Percentiles rank a stretch among this genome's conserved stretches.
Evolutionary conservation across 2,797 vertebrate genomes (phyloP).

Genomic region (Poecile montanus): DNA sequence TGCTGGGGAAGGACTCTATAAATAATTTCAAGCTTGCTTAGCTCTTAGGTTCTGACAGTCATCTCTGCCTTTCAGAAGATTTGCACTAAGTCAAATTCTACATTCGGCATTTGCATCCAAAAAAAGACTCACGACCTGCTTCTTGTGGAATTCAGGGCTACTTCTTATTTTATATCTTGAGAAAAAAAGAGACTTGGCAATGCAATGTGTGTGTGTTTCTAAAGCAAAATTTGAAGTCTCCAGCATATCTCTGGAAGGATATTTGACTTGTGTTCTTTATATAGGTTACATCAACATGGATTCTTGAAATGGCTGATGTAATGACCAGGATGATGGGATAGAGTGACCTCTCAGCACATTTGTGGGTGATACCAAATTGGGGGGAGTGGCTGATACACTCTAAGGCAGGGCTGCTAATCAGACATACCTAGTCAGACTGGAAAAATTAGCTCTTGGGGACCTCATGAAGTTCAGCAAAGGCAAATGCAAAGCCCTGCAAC

Average conservation of each 20-base stretch:
- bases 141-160: not conserved
- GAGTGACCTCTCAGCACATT: conserved; percentile 29
- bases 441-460: conserved; percentile 16
- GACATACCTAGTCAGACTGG: conserved; percentile 5
- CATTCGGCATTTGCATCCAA: not conserved
- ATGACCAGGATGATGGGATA: not conserved
- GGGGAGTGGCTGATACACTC: conserved; percentile 21
- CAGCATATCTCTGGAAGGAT: not conserved
- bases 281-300: not conserved
- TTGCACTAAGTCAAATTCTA: not conserved
- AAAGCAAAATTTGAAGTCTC: not conserved
- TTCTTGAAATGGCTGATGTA: conserved; percentile 13
- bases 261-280: not conserved
- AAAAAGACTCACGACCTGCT: not conserved
- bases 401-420: conserved; percentile 21
- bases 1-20: not conserved
- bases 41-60: not conserved
- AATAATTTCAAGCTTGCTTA: not conserved
- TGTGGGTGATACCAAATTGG: conserved; percentile 18
- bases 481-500: not conserved
- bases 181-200: not conserved
- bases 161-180: not conserved
- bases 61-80: not conserved
- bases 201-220: not conserved
- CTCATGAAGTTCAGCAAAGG: not conserved